phyloP scores from a whole-genome alignment of 2,797 vertebrate genomes.

The Sebastes dallii region DNA sequence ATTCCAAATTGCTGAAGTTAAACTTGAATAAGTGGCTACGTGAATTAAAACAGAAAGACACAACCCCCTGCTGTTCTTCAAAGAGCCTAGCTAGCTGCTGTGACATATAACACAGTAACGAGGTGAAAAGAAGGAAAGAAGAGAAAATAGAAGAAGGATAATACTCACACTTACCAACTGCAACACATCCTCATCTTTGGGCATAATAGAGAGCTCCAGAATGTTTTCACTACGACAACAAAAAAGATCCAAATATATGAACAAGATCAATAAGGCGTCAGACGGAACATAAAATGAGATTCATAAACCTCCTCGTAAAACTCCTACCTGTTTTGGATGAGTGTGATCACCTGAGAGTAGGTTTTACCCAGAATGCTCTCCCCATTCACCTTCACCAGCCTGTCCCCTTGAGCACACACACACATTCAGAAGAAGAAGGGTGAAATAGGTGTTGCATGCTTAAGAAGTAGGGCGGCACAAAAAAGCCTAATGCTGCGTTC shows the following conservation, averaged over 20 bases:
- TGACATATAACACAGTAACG: not conserved
- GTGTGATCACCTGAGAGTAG: constrained; percentile 94
- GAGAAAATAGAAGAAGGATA: constrained; percentile 65
- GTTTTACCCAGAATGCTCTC: constrained; percentile 94
- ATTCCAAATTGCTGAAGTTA: not conserved
- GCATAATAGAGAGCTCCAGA: constrained; percentile 95
- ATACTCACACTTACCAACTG: constrained; percentile 95
- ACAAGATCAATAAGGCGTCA: not conserved
- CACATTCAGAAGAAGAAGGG: not conserved
- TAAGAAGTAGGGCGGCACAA: too few relatives aligned
- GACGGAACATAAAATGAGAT: not conserved
- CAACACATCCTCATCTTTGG: constrained; percentile 95
- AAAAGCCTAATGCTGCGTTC: too few relatives aligned
- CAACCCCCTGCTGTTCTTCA: not conserved
- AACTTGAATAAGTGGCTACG: not conserved
- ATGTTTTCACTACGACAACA: constrained; percentile 82
- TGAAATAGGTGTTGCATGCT: too few relatives aligned
- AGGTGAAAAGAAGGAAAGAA: constrained; percentile 24
- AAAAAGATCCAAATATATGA: not conserved
- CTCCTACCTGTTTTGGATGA: constrained; percentile 95
- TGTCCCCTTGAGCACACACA: constrained; percentile 85
- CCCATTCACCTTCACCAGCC: constrained; percentile 94
- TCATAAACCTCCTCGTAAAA: not conserved
- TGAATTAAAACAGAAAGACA: not conserved
- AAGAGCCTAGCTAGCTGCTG: not conserved